phyloP scores from a whole-genome alignment of 2,113 vertebrate genomes.

The Myanophis thanlyinensis region DNA sequence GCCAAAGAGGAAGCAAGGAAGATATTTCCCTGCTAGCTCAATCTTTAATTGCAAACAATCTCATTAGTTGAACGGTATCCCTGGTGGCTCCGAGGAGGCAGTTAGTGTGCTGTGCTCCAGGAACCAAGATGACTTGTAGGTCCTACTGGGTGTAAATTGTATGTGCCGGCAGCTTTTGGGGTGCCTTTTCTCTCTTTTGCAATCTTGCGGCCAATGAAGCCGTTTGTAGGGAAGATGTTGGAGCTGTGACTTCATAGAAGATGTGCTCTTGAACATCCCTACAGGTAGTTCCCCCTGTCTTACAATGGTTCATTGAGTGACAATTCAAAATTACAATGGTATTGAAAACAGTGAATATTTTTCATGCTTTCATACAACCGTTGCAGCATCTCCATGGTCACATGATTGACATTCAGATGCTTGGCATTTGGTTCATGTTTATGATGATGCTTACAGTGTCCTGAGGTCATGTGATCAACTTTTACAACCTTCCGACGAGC shows the following conservation, averaged over 20 bases:
- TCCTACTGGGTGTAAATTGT: slow-evolving; percentile 12
- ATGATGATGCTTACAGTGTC: background rate
- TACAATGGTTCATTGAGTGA: background rate
- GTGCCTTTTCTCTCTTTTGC: background rate
- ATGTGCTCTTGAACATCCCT: background rate
- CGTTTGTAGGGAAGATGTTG: background rate
- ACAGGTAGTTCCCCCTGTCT: background rate
- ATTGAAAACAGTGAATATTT: background rate
- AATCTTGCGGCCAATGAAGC: background rate
- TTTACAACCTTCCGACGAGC: background rate
- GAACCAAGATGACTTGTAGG: background rate
- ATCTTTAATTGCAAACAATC: slow-evolving; percentile 60
- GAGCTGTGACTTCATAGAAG: background rate
- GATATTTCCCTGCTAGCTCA: slow-evolving; percentile 58
- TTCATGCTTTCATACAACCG: background rate
- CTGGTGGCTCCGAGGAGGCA: slow-evolving; percentile 22
- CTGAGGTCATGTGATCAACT: background rate
- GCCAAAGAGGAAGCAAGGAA: slow-evolving; percentile 42
- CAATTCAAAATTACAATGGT: background rate
- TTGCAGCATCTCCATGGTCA: background rate
- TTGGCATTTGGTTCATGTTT: background rate
- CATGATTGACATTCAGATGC: background rate
- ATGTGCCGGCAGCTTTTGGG: background rate
- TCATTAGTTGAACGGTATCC: slow-evolving; percentile 58
- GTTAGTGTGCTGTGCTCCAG: slow-evolving; percentile 38